A percentile compares a stretch with the other conserved stretches of the same genome.
phyloP scores from a whole-genome alignment of 2,113 vertebrate species.

The Kryptolebias marmoratus region DNA sequence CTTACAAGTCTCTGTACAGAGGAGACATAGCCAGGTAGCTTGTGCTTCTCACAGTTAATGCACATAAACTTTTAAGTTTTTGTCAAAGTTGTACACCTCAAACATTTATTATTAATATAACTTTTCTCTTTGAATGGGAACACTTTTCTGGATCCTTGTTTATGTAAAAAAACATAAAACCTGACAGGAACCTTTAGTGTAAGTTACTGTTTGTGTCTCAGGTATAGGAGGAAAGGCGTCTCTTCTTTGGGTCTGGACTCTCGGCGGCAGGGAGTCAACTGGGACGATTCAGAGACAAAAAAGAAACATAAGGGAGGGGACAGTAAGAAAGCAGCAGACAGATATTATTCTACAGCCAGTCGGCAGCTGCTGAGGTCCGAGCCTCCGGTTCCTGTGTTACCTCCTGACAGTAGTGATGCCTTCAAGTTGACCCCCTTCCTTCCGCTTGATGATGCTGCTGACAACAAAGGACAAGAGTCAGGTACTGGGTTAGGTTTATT shows the following conservation, averaged over 20 bases:
- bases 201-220: constrained; percentile 55
- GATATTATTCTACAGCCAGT: constrained; percentile 85
- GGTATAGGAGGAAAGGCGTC: constrained; percentile 89
- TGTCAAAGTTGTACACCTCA: not conserved
- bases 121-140: not conserved
- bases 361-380: constrained; percentile 77
- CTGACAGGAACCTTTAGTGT: not conserved
- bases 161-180: not conserved
- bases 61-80: not conserved
- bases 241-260: constrained; percentile 88
- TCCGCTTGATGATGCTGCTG: constrained; percentile 34
- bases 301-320: constrained; percentile 70
- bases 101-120: not conserved
- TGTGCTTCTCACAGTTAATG: not conserved
- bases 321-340: constrained; percentile 68
- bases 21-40: constrained; percentile 90
- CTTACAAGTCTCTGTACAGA: constrained; percentile 94
- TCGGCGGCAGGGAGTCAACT: constrained; percentile 84
- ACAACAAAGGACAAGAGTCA: constrained; percentile 21
- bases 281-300: constrained; percentile 78
- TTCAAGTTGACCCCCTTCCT: constrained; percentile 69
- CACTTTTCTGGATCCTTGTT: not conserved
- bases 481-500: constrained; percentile 38
- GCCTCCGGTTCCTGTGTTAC: constrained; percentile 43
- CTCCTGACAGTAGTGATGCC: constrained; percentile 25